Conservation (phyloP, 2,888 invertebrate species). For the Muschampia plurimacula region DNA sequence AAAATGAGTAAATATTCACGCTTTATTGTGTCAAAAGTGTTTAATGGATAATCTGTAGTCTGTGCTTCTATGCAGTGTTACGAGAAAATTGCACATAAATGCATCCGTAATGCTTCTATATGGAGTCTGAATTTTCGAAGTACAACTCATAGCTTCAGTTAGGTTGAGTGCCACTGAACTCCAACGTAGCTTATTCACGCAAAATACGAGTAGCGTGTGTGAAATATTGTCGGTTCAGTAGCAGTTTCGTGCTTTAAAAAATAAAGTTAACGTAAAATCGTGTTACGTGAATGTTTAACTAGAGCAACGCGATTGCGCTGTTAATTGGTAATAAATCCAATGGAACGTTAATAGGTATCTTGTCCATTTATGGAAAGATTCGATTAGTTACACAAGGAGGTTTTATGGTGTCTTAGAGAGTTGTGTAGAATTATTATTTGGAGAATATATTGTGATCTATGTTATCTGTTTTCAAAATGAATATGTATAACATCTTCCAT, state of each 20-base stretch:
- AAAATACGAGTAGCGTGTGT: conserved; percentile 55
- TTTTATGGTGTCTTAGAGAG: conserved; percentile 2
- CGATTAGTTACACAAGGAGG: not conserved
- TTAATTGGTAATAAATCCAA: conserved; percentile 27
- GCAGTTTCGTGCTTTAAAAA: conserved; percentile 44
- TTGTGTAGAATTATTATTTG: not conserved
- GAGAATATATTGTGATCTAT: too few relatives aligned
- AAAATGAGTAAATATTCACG: too few relatives aligned
- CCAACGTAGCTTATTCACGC: conserved; percentile 63
- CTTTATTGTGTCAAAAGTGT: too few relatives aligned
- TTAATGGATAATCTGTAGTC: too few relatives aligned
- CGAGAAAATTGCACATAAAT: too few relatives aligned
- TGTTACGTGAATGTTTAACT: conserved; percentile 34
- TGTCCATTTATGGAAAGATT: conserved; percentile 14
- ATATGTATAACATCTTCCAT: too few relatives aligned
- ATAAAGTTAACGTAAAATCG: conserved; percentile 34
- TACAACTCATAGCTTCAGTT: not conserved
- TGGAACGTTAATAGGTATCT: conserved; percentile 27
- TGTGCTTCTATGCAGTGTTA: too few relatives aligned
- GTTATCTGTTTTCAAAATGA: too few relatives aligned
- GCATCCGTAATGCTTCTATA: too few relatives aligned
- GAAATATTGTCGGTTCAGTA: conserved; percentile 51
- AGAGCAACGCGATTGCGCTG: conserved; percentile 25
- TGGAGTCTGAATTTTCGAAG: not conserved
- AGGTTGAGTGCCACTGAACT: conserved; percentile 47